Conservation (phyloP, 2,797 vertebrate genomes). For the Notolepis coatsorum region DNA sequence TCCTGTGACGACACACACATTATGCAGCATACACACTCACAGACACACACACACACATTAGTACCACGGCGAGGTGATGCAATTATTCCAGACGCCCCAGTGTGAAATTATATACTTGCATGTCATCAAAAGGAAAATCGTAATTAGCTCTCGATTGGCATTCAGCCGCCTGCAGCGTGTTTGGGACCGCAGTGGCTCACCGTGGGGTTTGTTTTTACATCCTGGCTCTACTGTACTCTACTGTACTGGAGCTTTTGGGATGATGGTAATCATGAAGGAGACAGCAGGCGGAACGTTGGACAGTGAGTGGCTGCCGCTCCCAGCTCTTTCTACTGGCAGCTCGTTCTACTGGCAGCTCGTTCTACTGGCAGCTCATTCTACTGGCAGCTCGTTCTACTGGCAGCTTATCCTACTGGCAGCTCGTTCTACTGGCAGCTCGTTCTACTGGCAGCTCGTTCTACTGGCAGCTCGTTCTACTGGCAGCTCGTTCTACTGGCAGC, state of each 20-base stretch:
- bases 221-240: no score
- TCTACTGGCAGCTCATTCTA: no score
- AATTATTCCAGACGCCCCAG: slow-evolving; percentile 42
- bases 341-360: no score
- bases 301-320: not conserved
- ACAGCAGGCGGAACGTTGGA: not conserved
- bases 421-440: no score
- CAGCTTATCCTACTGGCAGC: no score
- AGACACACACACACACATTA: slow-evolving; percentile 1
- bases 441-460: no score
- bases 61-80: slow-evolving; percentile 8
- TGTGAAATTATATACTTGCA: slow-evolving; percentile 50
- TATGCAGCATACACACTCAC: not conserved
- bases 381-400: no score
- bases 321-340: not conserved
- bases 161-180: slow-evolving; percentile 6
- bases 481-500: no score
- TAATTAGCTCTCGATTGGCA: slow-evolving; percentile 38
- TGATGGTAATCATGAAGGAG: slow-evolving; percentile 5
- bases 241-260: slow-evolving; percentile 2
- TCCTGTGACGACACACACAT: not conserved
- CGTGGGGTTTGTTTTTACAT: not conserved
- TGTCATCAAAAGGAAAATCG: slow-evolving; percentile 17
- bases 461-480: no score
- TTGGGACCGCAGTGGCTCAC: slow-evolving; percentile 11